Conservation (phyloP, 1,140 invertebrate genomes). For the Dendroctonus ponderosae region DNA sequence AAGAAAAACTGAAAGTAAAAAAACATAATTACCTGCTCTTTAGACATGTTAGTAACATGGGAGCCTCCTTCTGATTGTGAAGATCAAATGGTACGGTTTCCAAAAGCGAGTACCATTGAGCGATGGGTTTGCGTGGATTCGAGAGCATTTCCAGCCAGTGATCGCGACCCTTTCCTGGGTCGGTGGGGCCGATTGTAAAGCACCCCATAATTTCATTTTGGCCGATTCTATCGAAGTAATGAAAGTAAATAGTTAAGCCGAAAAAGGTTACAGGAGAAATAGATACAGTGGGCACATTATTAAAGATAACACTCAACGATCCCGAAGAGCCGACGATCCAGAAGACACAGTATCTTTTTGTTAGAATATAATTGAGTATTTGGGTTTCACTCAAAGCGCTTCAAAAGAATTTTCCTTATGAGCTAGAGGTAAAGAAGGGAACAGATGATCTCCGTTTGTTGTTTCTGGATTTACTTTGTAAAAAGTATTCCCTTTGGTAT, state of each 20-base stretch:
- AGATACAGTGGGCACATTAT: too few relatives aligned
- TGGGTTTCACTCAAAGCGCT: too few relatives aligned
- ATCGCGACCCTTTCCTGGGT: slow-evolving; percentile 77
- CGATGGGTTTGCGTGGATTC: slow-evolving; percentile 78
- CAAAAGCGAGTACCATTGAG: slow-evolving; percentile 81
- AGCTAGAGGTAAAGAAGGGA: too few relatives aligned
- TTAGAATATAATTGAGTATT: too few relatives aligned
- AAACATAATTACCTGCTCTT: slow-evolving; percentile 27
- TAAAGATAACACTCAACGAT: too few relatives aligned
- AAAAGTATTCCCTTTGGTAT: too few relatives aligned
- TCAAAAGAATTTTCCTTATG: too few relatives aligned
- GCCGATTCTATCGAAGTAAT: slow-evolving; percentile 64
- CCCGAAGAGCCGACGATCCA: too few relatives aligned
- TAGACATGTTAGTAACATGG: slow-evolving; percentile 28
- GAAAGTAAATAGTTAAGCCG: neutral
- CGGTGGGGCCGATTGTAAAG: slow-evolving; percentile 73
- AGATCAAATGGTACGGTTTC: slow-evolving; percentile 65
- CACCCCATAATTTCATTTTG: slow-evolving; percentile 85
- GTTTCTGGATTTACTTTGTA: too few relatives aligned
- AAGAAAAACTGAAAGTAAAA: neutral
- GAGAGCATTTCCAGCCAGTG: slow-evolving; percentile 90
- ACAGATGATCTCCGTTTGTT: too few relatives aligned
- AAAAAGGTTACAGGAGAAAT: neutral
- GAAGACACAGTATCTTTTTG: too few relatives aligned
- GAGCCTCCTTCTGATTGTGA: slow-evolving; percentile 30